These are phyloP conservation scores for Cirrhinus mrigala DNA, from an alignment of 2,797 vertebrate species.

Conservation along the genomic window DNA sequence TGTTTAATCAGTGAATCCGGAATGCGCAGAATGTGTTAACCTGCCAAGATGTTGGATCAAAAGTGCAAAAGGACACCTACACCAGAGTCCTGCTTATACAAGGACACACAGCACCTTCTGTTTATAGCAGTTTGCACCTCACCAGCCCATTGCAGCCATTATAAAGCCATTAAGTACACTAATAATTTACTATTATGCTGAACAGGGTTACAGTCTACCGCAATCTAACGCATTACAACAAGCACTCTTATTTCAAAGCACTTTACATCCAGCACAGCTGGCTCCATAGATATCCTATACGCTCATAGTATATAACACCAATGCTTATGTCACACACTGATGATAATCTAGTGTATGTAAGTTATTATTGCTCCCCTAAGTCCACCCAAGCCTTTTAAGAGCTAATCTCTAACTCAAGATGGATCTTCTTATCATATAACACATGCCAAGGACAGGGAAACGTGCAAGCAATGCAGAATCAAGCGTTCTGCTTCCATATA, in stretches of 20 bases:
- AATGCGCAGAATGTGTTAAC: slow-evolving; percentile 44
- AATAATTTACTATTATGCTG: slow-evolving; percentile 31
- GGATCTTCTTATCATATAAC: slow-evolving; percentile 44
- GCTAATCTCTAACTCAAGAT: slow-evolving; percentile 53
- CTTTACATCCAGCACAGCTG: slow-evolving; percentile 14
- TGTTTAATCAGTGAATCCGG: slow-evolving; percentile 47
- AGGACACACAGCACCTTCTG: slow-evolving; percentile 14
- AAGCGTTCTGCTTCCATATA: background rate
- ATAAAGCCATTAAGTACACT: slow-evolving; percentile 32
- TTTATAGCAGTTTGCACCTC: slow-evolving; percentile 25
- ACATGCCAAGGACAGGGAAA: slow-evolving; percentile 47
- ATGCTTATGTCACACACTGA: slow-evolving; percentile 39
- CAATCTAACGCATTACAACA: slow-evolving; percentile 19
- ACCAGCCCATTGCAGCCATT: background rate
- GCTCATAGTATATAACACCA: slow-evolving; percentile 22
- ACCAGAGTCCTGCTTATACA: background rate
- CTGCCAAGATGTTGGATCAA: slow-evolving; percentile 16
- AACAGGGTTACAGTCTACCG: slow-evolving; percentile 9
- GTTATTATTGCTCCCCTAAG: slow-evolving; percentile 54
- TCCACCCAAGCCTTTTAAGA: slow-evolving; percentile 59
- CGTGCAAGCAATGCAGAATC: slow-evolving; percentile 27
- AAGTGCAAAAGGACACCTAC: slow-evolving; percentile 39
- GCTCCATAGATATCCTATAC: slow-evolving; percentile 30
- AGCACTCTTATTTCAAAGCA: slow-evolving; percentile 32
- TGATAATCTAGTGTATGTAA: slow-evolving; percentile 51